phyloP scores from a whole-genome alignment of 2,888 invertebrate species.

The Eudasyphora cyanicolor region DNA sequence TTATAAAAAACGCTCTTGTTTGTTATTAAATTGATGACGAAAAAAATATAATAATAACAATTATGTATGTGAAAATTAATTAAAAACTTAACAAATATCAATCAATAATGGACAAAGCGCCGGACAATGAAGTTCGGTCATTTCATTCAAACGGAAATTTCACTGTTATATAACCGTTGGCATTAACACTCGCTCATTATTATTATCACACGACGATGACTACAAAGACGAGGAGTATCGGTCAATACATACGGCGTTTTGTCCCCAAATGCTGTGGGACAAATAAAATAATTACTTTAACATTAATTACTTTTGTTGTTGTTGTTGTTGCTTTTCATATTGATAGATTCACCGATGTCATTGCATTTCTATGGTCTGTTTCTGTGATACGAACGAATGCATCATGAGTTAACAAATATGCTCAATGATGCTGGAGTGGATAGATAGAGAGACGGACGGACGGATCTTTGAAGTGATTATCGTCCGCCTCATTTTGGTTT shows the following conservation, averaged over 20 bases:
- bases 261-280: background rate
- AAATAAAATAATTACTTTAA: background rate
- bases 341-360: too few species aligned
- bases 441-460: too few species aligned
- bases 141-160: constrained; percentile 3
- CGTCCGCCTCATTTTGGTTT: background rate
- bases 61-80: constrained; percentile 23
- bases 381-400: background rate
- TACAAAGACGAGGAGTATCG: too few species aligned
- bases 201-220: background rate
- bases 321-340: too few species aligned
- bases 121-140: background rate
- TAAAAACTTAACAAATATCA: constrained; percentile 24
- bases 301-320: background rate
- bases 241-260: too few species aligned
- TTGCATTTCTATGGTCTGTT: background rate
- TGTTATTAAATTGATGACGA: constrained; percentile 13
- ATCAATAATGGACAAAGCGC: background rate
- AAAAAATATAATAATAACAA: constrained; percentile 10
- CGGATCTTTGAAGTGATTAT: background rate
- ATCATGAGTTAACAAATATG: constrained; percentile 8
- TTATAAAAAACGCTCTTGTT: constrained; percentile 3
- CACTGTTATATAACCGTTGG: constrained; percentile 25
- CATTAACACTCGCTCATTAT: background rate
- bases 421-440: background rate